Conservation (phyloP, 1,140 invertebrate species). For the Psix sp. region DNA sequence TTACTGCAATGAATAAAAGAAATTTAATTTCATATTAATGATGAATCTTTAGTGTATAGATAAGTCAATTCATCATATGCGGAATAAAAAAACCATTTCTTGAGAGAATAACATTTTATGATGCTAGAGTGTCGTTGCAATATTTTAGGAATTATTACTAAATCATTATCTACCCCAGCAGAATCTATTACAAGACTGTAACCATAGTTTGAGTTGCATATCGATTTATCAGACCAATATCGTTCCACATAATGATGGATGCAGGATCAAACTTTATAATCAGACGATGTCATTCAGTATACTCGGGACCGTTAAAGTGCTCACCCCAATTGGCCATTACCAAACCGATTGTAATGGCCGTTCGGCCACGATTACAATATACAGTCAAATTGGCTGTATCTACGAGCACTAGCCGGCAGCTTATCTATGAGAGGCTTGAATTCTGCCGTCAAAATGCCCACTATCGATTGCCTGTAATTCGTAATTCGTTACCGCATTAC, state of each 20-base stretch:
- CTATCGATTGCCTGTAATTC: constrained; percentile 57
- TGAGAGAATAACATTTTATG: no score
- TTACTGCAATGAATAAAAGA: no score
- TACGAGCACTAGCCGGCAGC: constrained; percentile 25
- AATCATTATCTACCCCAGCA: constrained; percentile 22
- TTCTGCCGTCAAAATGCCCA: constrained; percentile 12
- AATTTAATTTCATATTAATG: no score
- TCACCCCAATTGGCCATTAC: constrained; percentile 50
- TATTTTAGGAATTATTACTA: constrained; percentile 39
- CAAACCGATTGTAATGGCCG: constrained; percentile 28
- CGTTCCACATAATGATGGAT: constrained; percentile 44
- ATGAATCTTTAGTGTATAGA: no score
- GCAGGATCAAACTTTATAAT: constrained; percentile 49
- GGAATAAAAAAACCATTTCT: no score
- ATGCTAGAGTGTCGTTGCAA: no score
- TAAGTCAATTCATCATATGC: no score
- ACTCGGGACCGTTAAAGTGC: constrained; percentile 34
- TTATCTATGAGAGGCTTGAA: constrained; percentile 43
- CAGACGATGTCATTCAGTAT: constrained; percentile 36
- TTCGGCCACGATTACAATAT: constrained; percentile 37
- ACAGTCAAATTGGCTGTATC: constrained; percentile 52
- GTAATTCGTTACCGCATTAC: constrained; percentile 59
- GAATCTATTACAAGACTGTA: constrained; percentile 44
- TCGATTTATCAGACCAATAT: constrained; percentile 49
- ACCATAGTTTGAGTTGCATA: constrained; percentile 12